Conservation (phyloP, 1,140 invertebrate species). For the Lamellibrachia luymesi region DNA sequence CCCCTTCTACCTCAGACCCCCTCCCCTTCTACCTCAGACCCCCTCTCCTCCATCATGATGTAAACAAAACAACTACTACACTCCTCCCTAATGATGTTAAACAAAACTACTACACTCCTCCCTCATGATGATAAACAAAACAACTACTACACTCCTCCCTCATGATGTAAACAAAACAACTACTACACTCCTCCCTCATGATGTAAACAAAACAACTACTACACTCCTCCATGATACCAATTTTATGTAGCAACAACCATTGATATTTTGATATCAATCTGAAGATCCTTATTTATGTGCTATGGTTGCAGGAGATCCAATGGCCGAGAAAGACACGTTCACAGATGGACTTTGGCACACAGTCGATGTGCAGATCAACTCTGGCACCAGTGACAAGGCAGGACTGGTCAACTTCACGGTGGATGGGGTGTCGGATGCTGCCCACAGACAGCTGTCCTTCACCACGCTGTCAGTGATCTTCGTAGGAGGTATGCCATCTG, state of each 20-base stretch:
- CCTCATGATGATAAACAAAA: too few relatives aligned
- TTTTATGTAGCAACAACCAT: too few relatives aligned
- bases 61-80: too few relatives aligned
- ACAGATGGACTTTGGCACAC: conserved; percentile 55
- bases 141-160: neutral
- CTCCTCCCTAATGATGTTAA: too few relatives aligned
- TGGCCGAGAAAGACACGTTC: conserved; percentile 39
- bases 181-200: neutral
- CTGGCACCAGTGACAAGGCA: conserved; percentile 14
- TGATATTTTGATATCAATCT: too few relatives aligned
- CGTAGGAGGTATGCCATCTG: conserved; percentile 20
- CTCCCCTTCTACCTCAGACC: too few relatives aligned
- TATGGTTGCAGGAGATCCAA: conserved; percentile 41
- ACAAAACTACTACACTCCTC: too few relatives aligned
- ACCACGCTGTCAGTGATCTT: conserved; percentile 16
- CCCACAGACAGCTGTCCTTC: conserved; percentile 37
- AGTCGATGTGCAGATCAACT: conserved; percentile 41
- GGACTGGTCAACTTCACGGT: conserved; percentile 51
- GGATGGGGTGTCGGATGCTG: conserved; percentile 47
- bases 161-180: too few relatives aligned
- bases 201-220: neutral
- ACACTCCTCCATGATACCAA: neutral
- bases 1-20: too few relatives aligned
- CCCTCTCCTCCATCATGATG: too few relatives aligned
- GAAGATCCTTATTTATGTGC: neutral